phyloP scores from a whole-genome alignment of 2,888 invertebrate genomes.

The Habroteleia sp. region DNA sequence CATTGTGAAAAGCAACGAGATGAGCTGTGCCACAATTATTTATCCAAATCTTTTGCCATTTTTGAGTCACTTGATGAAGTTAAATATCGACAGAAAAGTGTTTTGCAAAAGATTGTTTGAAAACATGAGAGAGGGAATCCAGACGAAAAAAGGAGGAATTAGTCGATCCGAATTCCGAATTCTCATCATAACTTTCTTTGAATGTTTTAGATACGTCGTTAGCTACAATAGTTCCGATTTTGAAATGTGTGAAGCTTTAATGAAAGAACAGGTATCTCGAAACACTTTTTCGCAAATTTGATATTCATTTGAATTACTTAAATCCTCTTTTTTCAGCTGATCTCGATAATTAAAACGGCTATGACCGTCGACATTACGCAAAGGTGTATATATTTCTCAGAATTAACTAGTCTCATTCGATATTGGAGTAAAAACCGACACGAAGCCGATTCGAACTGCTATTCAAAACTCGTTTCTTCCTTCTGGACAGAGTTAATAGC shows the following conservation, averaged over 20 bases:
- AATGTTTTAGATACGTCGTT: slow-evolving; percentile 87
- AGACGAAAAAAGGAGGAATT: slow-evolving; percentile 83
- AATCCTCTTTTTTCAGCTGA: slow-evolving; percentile 74
- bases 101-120: slow-evolving; percentile 87
- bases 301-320: no score
- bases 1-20: slow-evolving; percentile 87
- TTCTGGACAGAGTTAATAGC: slow-evolving; percentile 79
- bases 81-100: slow-evolving; percentile 80
- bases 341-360: slow-evolving; percentile 82
- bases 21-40: slow-evolving; percentile 88
- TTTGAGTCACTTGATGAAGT: slow-evolving; percentile 86
- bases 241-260: slow-evolving; percentile 79
- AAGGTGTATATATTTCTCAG: slow-evolving; percentile 82
- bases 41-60: slow-evolving; percentile 89
- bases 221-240: slow-evolving; percentile 82
- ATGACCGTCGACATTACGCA: slow-evolving; percentile 79
- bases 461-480: slow-evolving; percentile 74
- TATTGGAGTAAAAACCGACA: slow-evolving; percentile 83
- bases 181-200: slow-evolving; percentile 86
- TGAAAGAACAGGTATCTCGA: slow-evolving; percentile 75
- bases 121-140: slow-evolving; percentile 85
- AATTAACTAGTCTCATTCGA: slow-evolving; percentile 82
- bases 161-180: slow-evolving; percentile 87
- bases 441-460: slow-evolving; percentile 73
- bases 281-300: no score